Conservation (phyloP, 2,888 invertebrate genomes). For the Junonia oenone region DNA sequence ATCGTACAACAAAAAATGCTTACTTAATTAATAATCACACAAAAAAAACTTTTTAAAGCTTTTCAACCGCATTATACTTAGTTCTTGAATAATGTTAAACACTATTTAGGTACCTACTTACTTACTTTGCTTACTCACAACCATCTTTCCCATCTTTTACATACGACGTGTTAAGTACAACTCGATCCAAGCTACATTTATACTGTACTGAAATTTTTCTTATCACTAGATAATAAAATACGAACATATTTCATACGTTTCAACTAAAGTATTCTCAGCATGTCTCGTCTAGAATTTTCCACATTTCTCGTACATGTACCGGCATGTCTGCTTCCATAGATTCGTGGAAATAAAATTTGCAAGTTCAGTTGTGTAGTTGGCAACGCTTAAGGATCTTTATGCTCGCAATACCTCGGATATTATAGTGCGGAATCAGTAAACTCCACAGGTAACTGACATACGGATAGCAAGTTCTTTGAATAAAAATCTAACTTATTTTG, state of each 20-base stretch:
- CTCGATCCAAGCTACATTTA: neutral
- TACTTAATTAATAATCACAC: no score
- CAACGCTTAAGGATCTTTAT: conserved; percentile 19
- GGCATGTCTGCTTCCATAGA: neutral
- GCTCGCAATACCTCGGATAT: conserved; percentile 8
- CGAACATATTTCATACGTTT: neutral
- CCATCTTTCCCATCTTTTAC: no score
- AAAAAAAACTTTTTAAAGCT: no score
- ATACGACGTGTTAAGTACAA: no score
- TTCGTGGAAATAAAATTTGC: conserved; percentile 17
- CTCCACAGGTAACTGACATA: conserved; percentile 17
- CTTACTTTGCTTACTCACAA: no score
- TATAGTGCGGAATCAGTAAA: conserved; percentile 6
- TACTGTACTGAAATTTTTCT: neutral
- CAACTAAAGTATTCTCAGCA: neutral
- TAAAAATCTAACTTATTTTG: neutral
- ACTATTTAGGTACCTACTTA: no score
- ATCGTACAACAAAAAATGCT: no score
- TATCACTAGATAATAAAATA: neutral
- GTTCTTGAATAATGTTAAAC: no score
- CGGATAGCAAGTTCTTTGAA: neutral
- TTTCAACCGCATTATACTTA: no score
- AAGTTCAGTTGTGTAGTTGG: conserved; percentile 12
- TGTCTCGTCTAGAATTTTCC: neutral
- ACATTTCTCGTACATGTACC: neutral